Conservation (phyloP, 2,797 vertebrate species). For the Manis javanica region DNA sequence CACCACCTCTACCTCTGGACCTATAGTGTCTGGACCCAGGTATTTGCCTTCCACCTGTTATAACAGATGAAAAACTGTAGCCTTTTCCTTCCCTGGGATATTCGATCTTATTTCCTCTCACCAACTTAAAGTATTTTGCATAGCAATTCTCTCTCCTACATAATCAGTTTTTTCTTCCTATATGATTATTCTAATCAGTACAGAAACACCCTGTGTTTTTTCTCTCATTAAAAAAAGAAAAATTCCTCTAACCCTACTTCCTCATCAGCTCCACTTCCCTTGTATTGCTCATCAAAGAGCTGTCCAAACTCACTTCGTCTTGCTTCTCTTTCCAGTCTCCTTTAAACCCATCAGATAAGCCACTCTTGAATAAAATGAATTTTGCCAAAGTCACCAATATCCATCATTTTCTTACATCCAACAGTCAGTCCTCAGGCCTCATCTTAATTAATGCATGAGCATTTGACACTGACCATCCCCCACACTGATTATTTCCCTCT, state of each 20-base stretch:
- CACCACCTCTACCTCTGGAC: background rate
- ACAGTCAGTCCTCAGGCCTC: background rate
- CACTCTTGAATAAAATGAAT: background rate
- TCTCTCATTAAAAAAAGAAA: background rate
- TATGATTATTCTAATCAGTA: background rate
- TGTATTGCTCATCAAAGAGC: background rate
- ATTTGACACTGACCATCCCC: background rate
- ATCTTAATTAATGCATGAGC: no score
- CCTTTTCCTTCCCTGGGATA: background rate
- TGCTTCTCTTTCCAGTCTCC: background rate
- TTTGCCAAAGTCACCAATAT: background rate
- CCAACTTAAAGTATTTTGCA: background rate
- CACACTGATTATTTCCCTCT: background rate
- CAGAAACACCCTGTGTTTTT: background rate
- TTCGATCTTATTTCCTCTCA: background rate
- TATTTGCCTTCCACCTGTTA: background rate
- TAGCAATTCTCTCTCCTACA: background rate
- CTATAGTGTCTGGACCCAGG: fast-evolving
- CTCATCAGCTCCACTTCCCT: background rate
- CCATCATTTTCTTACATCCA: background rate
- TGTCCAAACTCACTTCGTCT: background rate
- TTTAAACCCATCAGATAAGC: background rate
- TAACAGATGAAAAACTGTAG: background rate
- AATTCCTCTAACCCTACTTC: background rate
- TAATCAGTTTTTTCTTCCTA: background rate